Evolutionary conservation across 2,888 invertebrate genomes (phyloP).

Genomic region (Diogma glabrata): DNA sequence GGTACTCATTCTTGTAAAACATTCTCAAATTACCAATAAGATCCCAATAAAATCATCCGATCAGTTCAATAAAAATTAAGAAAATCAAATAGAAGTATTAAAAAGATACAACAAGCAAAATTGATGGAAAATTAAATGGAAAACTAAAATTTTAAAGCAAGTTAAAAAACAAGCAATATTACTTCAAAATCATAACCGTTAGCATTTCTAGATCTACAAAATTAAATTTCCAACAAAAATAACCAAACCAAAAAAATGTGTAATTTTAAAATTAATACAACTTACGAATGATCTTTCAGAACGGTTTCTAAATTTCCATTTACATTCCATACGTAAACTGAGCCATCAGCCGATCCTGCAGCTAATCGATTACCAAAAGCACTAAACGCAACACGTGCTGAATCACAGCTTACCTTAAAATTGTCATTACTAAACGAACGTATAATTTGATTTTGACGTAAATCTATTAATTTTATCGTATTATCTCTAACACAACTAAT

Average conservation of each 20-base stretch:
- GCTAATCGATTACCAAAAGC: slow-evolving; percentile 80
- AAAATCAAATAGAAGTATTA: no score
- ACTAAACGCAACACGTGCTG: slow-evolving; percentile 85
- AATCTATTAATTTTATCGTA: slow-evolving; percentile 85
- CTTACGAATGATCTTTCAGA: slow-evolving; percentile 73
- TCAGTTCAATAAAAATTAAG: no score
- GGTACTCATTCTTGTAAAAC: no score
- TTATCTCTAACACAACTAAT: slow-evolving; percentile 92
- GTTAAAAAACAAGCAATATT: no score
- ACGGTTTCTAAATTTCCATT: slow-evolving; percentile 63
- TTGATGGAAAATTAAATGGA: no score
- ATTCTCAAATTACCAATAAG: no score
- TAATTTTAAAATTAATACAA: slow-evolving; percentile 23
- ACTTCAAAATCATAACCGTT: no score
- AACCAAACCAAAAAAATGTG: slow-evolving; percentile 4
- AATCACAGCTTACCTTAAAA: slow-evolving; percentile 93
- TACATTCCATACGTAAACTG: slow-evolving; percentile 83
- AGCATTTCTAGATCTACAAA: no score
- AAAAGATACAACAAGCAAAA: no score
- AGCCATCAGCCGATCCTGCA: slow-evolving; percentile 86
- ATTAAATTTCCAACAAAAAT: no score
- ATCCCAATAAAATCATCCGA: no score
- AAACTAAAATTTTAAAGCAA: no score
- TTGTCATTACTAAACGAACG: slow-evolving; percentile 87
- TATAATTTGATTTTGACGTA: slow-evolving; percentile 86